Base-by-base conservation (phyloP, 2,888 invertebrate species). In the Drosophila kuntzei region DNA sequence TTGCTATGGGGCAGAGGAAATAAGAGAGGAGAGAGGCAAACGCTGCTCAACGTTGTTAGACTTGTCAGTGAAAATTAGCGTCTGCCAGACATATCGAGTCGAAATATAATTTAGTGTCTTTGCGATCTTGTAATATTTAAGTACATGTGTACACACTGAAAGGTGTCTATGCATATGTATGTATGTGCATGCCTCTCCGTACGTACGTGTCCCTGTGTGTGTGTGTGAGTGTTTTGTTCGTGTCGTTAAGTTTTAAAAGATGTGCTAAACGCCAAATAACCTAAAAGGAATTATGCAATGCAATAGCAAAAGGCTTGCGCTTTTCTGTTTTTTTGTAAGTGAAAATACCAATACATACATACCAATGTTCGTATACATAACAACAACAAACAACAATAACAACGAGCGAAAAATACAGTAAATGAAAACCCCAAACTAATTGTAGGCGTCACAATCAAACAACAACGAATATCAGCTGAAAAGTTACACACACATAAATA, bases 221-320 rank as follows among this genome's bases (percentile, higher is more conserved):
- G 44, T 34, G 44, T 44, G 29, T 39, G 32, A 50, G 44, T 55
- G 25, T 49, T 20, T 43, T 16, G n/a, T 25, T n/a, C 27, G 43
- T 61, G 18, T 60, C 43, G 55, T 36, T 70, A 34, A 62, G 54
- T 68, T 63, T 68, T 64, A 20, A 60, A 62, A 64, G 76, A 80
- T 76, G 65, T 72, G 76, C 59, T 76, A 68, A 73, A 76, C 37
- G 16, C 7, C 69, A 63, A 78, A 67, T 79, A 80, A 78, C 81
- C 80, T 78, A 70, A 78, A 80, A 84, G 67, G 61, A 74, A 74
- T 80, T 80, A 80, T 80, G 80, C 80, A 80, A 80, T 83, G 79
- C 46, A 66, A 71, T 71, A 46, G 63, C 55, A 55, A 66, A 65
- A 71, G 71, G 60, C 67, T 67, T 72, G 39, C 9, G 54, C 41